phyloP scores from a whole-genome alignment of 2,113 vertebrate species.

The Theristicus caerulescens region DNA sequence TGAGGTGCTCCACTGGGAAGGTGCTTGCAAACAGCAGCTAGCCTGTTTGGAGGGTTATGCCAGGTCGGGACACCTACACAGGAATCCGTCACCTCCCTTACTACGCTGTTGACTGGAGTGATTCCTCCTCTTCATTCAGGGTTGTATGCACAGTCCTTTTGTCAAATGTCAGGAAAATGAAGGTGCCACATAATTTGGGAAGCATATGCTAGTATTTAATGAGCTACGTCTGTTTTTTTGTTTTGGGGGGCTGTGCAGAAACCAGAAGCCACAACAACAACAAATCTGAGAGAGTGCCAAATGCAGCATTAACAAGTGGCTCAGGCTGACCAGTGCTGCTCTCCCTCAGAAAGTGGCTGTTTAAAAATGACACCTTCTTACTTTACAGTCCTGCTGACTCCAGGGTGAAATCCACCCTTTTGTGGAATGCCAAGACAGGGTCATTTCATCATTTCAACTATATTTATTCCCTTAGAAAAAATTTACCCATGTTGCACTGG shows the following conservation, averaged over 20 bases:
- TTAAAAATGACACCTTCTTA: neutral
- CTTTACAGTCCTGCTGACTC: neutral
- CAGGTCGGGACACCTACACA: neutral
- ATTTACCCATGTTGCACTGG: neutral
- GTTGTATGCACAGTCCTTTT: neutral
- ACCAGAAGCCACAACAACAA: neutral
- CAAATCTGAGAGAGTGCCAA: neutral
- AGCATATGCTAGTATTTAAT: neutral
- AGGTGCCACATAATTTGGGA: neutral
- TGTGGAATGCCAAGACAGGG: neutral
- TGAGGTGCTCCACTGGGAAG: neutral
- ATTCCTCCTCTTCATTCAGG: neutral
- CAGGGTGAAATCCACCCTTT: neutral
- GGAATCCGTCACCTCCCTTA: neutral
- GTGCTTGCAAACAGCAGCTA: neutral
- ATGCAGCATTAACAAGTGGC: neutral
- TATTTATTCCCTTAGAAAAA: neutral
- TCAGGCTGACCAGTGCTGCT: neutral
- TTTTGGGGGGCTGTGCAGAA: neutral
- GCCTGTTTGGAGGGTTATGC: neutral
- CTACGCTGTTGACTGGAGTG: neutral
- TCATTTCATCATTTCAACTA: neutral
- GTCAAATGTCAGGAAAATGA: neutral
- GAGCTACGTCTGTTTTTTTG: neutral
- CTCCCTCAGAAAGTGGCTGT: neutral